Percentiles rank a stretch among this genome's conserved stretches.
Evolutionary conservation across 1,140 invertebrate species (phyloP).

Genomic region (Zaprionus ghesquierei): DNA sequence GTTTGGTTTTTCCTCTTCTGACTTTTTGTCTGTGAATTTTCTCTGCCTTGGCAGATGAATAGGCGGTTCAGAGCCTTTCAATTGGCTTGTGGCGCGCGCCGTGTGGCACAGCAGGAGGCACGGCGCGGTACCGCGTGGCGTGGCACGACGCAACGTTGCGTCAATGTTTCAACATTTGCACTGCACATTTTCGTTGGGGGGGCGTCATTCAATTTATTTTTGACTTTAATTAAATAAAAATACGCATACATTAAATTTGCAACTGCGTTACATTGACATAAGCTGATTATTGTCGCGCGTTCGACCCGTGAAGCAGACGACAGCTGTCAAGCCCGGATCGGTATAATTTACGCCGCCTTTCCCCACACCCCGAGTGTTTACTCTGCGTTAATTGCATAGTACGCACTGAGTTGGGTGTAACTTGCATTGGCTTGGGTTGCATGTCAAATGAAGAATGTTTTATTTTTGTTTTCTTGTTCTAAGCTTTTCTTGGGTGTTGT

Average conservation of each 20-base stretch:
- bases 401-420: background rate
- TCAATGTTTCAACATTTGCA: conserved; percentile 58
- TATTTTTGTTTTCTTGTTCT: background rate
- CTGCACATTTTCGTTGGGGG: conserved; percentile 36
- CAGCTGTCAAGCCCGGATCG: conserved; percentile 7
- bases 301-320: background rate
- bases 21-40: conserved; percentile 63
- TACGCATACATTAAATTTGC: conserved; percentile 56
- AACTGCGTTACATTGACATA: conserved; percentile 38
- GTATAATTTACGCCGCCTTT: background rate
- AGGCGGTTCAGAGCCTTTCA: conserved; percentile 42
- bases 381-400: background rate
- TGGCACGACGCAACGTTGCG: conserved; percentile 4
- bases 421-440: background rate
- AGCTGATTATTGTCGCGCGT: conserved; percentile 54
- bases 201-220: conserved; percentile 63
- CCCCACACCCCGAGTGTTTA: background rate
- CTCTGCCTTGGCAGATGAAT: conserved; percentile 54
- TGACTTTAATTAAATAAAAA: conserved; percentile 76
- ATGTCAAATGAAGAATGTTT: background rate
- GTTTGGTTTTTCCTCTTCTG: conserved; percentile 26
- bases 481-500: background rate
- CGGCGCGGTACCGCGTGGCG: background rate
- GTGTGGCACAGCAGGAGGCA: background rate
- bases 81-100: conserved; percentile 45